Base-by-base conservation (phyloP, 2,113 vertebrate genomes). In the Lophochroa leadbeateri region DNA sequence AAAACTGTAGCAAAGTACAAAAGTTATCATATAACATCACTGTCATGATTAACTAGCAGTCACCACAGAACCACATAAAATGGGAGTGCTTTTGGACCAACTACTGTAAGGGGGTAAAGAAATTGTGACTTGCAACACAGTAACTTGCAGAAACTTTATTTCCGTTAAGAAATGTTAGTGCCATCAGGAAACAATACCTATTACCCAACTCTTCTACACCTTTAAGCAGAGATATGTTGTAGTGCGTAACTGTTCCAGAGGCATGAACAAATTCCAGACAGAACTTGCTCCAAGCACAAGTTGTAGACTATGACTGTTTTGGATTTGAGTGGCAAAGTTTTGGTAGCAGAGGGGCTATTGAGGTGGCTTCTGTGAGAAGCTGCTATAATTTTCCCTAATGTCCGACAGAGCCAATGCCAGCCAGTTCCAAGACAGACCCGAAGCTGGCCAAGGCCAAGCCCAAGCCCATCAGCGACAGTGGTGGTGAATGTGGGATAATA, bases 391-490 rank as follows among this genome's bases (percentile, higher is more conserved):
- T 74, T 79, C 10, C 21, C 9, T 17, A 3, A 5, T 13, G 43
- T 52, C 29, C 14, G 1, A 31, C 5, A n/a, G 33, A 52, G 43
- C 4, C 58, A 75, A 11, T 16, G 27, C 12, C 23, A 31, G 7
- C 1, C 0, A 0, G 35, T 12, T 65, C 63, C 44, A 60, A 35
- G 43, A 35, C 0, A 0, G 29, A 63, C 28, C 33, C 2, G 2
- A 4, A 0, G 0, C 25, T 37, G 52, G 18, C 50, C 52, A 77
- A 47, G 52, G 18, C 50, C 52, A 77, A 47, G 57, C 4, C 24
- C 0, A 0, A 46, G 57, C 11, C 57, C 7, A 12, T 16, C 60
- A 41, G 17, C 0, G 3, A 49, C 1, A 1, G 12, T 33, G 41
- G 46, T 1, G 27, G 61, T 1, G 3, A 7, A 28, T 75, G 61